Conservation (phyloP, 2,888 invertebrate species). For the Idaea aversata region DNA sequence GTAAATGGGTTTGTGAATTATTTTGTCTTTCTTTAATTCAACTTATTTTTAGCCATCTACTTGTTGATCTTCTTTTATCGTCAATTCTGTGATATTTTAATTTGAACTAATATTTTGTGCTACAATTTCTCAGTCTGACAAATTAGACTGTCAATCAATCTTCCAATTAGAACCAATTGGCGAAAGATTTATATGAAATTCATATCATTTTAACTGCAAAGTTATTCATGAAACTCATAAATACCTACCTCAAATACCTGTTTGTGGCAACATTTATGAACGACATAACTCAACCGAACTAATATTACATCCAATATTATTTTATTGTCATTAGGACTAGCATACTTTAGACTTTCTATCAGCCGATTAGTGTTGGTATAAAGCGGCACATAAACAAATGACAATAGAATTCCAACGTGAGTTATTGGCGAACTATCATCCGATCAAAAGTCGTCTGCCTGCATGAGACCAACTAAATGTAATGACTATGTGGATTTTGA, state of each 20-base stretch:
- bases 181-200: not conserved
- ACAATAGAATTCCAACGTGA: not conserved
- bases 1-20: not conserved
- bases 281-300: not conserved
- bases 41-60: not conserved
- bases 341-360: not conserved
- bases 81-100: not conserved
- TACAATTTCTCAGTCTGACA: not conserved
- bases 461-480: slow-evolving; percentile 72
- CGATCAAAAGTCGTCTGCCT: slow-evolving; percentile 35
- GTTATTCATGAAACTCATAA: not conserved
- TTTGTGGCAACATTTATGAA: not conserved
- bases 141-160: not conserved
- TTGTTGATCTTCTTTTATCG: not conserved
- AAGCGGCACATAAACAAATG: not conserved
- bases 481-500: slow-evolving; percentile 73
- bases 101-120: not conserved
- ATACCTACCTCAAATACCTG: not conserved
- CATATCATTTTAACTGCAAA: not conserved
- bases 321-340: not conserved
- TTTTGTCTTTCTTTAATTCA: not conserved
- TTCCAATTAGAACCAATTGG: slow-evolving; percentile 1
- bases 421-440: not conserved
- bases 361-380: not conserved
- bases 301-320: not conserved